A percentile compares a stretch with the other conserved stretches of the same genome.
phyloP scores from a whole-genome alignment of 2,797 vertebrate genomes.

The Champsocephalus gunnari region DNA sequence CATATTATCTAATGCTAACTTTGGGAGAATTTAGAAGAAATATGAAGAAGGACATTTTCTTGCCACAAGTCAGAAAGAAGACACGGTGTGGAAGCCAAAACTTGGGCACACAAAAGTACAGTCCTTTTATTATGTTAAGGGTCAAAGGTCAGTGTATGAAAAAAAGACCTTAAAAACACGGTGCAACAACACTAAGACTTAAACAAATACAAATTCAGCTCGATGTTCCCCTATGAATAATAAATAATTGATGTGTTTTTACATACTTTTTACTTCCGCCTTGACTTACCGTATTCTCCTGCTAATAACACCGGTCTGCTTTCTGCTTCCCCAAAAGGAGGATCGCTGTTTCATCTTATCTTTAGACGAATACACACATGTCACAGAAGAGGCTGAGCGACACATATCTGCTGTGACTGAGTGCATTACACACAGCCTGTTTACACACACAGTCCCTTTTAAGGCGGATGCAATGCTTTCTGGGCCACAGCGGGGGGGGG shows the following conservation, averaged over 20 bases:
- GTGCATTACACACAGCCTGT: constrained; percentile 51
- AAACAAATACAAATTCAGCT: neutral
- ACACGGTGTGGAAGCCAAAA: too few species aligned
- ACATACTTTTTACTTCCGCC: neutral
- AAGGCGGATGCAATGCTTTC: constrained; percentile 57
- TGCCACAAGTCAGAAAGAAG: too few species aligned
- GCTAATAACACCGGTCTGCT: neutral
- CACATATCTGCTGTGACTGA: neutral
- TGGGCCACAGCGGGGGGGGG: constrained; percentile 21
- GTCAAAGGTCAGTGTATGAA: neutral
- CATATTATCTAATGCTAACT: too few species aligned
- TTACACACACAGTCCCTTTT: constrained; percentile 56
- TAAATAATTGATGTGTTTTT: neutral
- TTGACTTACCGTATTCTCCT: neutral
- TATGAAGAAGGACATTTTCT: too few species aligned
- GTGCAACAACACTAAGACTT: neutral
- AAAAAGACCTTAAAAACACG: neutral
- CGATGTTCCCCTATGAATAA: neutral
- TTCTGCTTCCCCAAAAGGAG: neutral
- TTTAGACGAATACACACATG: constrained; percentile 4
- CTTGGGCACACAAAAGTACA: too few species aligned
- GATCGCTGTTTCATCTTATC: neutral
- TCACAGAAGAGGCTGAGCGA: neutral
- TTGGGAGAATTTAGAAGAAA: too few species aligned
- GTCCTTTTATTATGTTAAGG: neutral